phyloP scores from a whole-genome alignment of 2,888 invertebrate species.

The Pterobdella sp. region DNA sequence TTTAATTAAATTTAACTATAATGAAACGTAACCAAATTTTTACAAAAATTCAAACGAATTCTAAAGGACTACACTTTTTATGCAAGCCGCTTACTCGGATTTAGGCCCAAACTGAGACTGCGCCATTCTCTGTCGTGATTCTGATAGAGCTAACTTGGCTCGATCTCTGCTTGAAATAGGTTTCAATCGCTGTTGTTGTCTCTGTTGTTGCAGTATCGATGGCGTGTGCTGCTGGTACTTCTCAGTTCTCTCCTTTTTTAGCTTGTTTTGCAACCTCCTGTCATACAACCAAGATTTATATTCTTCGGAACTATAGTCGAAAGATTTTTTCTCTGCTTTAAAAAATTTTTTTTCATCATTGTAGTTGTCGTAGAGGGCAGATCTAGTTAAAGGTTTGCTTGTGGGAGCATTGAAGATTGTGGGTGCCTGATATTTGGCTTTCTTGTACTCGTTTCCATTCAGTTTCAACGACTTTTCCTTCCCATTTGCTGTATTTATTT shows the following conservation, averaged over 20 bases:
- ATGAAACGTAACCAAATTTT: neutral
- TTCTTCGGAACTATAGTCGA: slow-evolving; percentile 36
- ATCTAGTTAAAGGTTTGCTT: neutral
- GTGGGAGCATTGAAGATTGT: neutral
- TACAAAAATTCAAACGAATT: neutral
- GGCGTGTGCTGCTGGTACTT: slow-evolving; percentile 2
- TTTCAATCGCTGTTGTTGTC: neutral
- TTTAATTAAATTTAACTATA: neutral
- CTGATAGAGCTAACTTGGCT: slow-evolving; percentile 15
- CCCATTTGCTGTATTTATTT: neutral
- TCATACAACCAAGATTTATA: slow-evolving; percentile 36
- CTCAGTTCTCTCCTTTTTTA: slow-evolving; percentile 9
- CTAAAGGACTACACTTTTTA: neutral
- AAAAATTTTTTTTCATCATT: neutral
- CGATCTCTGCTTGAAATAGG: slow-evolving; percentile 19
- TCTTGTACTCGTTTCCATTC: neutral
- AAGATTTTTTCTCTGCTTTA: neutral
- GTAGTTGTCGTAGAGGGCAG: neutral
- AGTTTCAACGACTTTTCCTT: neutral
- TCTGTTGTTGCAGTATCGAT: neutral
- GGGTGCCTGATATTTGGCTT: neutral
- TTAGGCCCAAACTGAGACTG: slow-evolving; percentile 7
- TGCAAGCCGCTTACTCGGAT: neutral
- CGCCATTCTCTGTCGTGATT: slow-evolving; percentile 26
- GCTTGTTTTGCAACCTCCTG: slow-evolving; percentile 23